Percentiles rank a stretch among this genome's conserved stretches.
phyloP scores from a whole-genome alignment of 2,888 invertebrate genomes.

The Mythimna albipuncta region DNA sequence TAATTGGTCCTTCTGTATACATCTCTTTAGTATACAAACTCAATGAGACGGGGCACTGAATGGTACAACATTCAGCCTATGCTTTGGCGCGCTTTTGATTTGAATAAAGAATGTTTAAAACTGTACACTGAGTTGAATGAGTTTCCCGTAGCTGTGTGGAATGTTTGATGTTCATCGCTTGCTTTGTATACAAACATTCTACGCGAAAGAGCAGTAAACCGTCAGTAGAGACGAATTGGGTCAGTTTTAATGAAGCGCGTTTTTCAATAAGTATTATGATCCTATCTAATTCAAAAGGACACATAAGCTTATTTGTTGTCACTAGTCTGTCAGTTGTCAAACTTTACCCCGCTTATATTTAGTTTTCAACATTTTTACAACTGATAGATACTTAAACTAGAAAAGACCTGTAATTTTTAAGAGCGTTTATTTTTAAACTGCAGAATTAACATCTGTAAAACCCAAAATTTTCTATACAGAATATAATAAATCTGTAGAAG shows the following conservation, averaged over 20 bases:
- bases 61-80: constrained; percentile 53
- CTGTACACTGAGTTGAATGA: constrained; percentile 42
- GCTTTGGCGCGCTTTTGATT: constrained; percentile 58
- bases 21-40: constrained; percentile 10
- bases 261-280: not conserved
- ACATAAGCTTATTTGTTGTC: no score
- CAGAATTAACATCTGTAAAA: no score
- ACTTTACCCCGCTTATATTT: no score
- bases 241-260: not conserved
- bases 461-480: not conserved
- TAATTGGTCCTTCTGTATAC: constrained; percentile 21
- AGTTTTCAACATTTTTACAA: no score
- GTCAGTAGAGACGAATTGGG: not conserved
- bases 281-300: not conserved
- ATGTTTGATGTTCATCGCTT: constrained; percentile 25
- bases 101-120: constrained; percentile 60
- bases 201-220: constrained; percentile 2
- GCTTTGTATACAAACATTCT: constrained; percentile 10
- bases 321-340: no score
- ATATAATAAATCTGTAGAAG: no score
- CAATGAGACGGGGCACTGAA: constrained; percentile 53
- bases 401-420: no score
- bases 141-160: constrained; percentile 6
- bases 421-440: no score
- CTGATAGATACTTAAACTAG: not conserved